These are phyloP conservation scores for Tenthredo livida DNA, from an alignment of 2,888 invertebrate genomes.

Conservation along the genomic window DNA sequence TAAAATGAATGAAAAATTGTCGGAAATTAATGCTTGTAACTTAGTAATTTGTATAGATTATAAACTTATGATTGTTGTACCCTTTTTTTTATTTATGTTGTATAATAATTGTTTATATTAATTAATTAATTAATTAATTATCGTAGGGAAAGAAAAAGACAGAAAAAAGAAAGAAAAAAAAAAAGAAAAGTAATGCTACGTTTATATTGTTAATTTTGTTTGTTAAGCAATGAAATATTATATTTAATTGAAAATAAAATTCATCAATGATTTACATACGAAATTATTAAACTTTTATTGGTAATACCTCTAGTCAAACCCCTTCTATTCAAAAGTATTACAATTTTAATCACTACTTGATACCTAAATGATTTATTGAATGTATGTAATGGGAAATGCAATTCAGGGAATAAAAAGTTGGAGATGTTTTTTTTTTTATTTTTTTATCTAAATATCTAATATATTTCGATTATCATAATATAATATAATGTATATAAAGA, in stretches of 20 bases:
- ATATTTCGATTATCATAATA: conserved; percentile 58
- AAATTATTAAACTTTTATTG: not conserved
- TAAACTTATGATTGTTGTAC: not conserved
- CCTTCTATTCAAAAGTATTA: not conserved
- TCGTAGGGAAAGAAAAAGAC: not conserved
- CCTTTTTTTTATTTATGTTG: conserved; percentile 16
- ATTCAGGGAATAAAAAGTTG: not conserved
- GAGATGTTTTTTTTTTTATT: not conserved
- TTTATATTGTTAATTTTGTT: conserved; percentile 71
- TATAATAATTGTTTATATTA: conserved; percentile 35
- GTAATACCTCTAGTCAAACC: not conserved
- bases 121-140: not conserved
- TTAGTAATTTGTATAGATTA: not conserved
- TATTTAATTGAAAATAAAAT: conserved; percentile 58
- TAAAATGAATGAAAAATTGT: not conserved
- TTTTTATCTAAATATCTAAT: conserved; percentile 60
- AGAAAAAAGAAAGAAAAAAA: not conserved
- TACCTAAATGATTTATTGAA: not conserved
- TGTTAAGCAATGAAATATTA: conserved; percentile 73
- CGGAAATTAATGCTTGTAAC: not conserved
- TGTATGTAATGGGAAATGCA: not conserved
- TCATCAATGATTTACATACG: not conserved
- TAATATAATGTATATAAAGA: conserved; percentile 54
- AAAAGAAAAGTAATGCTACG: not conserved
- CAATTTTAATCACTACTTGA: not conserved